These are phyloP conservation scores for Rambutsinella grinnellia DNA, from an alignment of 2,888 invertebrate species.

Conservation along the genomic window DNA sequence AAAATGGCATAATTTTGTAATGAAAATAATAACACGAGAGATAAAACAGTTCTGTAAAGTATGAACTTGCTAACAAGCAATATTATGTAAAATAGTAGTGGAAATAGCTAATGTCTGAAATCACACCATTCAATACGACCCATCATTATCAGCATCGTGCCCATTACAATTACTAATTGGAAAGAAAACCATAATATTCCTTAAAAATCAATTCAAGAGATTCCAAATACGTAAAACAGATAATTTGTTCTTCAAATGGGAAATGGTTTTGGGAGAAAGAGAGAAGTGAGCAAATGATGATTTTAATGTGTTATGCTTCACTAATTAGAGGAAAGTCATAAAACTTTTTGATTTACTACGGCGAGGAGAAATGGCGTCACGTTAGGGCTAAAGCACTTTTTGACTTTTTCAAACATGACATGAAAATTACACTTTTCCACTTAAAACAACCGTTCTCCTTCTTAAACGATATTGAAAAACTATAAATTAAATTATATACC, in stretches of 20 bases:
- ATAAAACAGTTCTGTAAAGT: neutral
- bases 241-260: neutral
- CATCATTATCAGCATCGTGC: neutral
- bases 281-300: too few relatives aligned
- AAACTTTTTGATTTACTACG: neutral
- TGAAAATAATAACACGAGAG: slow-evolving; percentile 5
- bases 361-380: neutral
- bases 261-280: too few relatives aligned
- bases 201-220: too few relatives aligned
- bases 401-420: slow-evolving; percentile 2
- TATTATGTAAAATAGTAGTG: slow-evolving; percentile 6
- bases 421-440: slow-evolving; percentile 5
- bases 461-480: neutral
- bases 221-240: too few relatives aligned
- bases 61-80: slow-evolving; percentile 34
- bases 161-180: neutral
- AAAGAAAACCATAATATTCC: too few relatives aligned
- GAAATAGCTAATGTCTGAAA: neutral
- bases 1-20: slow-evolving; percentile 15
- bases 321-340: neutral
- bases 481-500: neutral
- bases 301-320: neutral
- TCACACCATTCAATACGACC: neutral
- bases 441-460: neutral
- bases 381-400: neutral